Conservation (phyloP, 2,113 vertebrate genomes). For the Onychorhynchus coronatus region DNA sequence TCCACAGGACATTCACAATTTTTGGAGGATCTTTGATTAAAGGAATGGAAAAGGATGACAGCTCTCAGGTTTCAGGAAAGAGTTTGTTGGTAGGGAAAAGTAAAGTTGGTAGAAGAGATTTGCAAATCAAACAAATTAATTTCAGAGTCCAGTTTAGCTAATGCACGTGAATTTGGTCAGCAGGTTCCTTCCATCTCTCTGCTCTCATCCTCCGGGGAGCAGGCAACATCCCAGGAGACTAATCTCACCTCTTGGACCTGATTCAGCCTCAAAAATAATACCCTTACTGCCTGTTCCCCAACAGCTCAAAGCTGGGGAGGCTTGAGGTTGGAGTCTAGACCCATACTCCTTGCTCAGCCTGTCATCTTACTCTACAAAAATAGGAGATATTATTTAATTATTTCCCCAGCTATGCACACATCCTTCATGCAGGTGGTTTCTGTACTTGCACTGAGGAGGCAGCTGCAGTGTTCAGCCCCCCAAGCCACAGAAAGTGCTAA, state of each 20-base stretch:
- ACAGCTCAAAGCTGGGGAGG: background rate
- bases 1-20: background rate
- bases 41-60: background rate
- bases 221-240: background rate
- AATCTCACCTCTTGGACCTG: background rate
- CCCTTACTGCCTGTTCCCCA: background rate
- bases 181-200: background rate
- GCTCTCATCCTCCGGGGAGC: background rate
- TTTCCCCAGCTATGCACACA: background rate
- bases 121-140: background rate
- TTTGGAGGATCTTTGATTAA: background rate
- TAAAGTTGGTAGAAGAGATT: background rate
- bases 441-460: background rate
- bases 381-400: background rate
- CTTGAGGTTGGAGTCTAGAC: background rate
- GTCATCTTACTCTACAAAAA: background rate
- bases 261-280: background rate
- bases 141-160: background rate
- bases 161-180: background rate
- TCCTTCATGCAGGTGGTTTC: background rate
- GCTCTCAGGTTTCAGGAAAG: background rate
- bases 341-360: background rate
- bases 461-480: background rate
- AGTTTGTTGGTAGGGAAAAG: background rate
- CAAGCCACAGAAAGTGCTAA: conserved; percentile 24